Evolutionary conservation across 1,140 invertebrate species (phyloP).

Genomic region (Drosophila aff.): DNA sequence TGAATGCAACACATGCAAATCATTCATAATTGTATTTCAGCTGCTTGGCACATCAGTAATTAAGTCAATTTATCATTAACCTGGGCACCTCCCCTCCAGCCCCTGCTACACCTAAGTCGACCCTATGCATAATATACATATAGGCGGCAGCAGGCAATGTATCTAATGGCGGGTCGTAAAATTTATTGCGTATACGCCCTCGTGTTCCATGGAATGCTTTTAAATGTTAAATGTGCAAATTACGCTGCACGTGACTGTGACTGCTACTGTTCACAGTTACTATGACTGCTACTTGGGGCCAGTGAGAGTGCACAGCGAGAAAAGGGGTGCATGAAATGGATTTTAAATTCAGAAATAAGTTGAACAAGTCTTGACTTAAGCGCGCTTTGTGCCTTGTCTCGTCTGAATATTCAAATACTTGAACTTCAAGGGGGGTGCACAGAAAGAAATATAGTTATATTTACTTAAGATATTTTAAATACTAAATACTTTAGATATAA

Average conservation of each 20-base stretch:
- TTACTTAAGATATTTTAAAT: not conserved
- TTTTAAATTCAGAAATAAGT: not conserved
- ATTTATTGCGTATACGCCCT: conserved; percentile 81
- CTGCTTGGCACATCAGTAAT: conserved; percentile 76
- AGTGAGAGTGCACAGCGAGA: not conserved
- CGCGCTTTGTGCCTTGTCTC: not conserved
- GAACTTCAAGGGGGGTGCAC: not conserved
- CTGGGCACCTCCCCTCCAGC: conserved; percentile 29
- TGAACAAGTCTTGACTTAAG: not conserved
- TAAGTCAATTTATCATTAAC: conserved; percentile 81
- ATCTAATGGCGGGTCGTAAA: conserved; percentile 80
- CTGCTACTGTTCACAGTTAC: conserved; percentile 51
- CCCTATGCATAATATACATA: conserved; percentile 3
- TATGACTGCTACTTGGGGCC: conserved; percentile 22
- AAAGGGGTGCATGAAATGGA: not conserved
- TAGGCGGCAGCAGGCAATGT: conserved; percentile 52
- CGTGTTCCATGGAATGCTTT: conserved; percentile 71
- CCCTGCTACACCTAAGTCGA: not conserved
- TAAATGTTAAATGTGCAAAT: conserved; percentile 82
- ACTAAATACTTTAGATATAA: not conserved
- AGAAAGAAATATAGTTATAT: not conserved
- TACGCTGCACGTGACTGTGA: conserved; percentile 74
- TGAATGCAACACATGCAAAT: conserved; percentile 58
- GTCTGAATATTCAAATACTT: conserved; percentile 5
- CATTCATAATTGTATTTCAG: conserved; percentile 67